Evolutionary conservation across 1,140 invertebrate genomes (phyloP).

Genomic region (Caenorhabditis inopinata): DNA sequence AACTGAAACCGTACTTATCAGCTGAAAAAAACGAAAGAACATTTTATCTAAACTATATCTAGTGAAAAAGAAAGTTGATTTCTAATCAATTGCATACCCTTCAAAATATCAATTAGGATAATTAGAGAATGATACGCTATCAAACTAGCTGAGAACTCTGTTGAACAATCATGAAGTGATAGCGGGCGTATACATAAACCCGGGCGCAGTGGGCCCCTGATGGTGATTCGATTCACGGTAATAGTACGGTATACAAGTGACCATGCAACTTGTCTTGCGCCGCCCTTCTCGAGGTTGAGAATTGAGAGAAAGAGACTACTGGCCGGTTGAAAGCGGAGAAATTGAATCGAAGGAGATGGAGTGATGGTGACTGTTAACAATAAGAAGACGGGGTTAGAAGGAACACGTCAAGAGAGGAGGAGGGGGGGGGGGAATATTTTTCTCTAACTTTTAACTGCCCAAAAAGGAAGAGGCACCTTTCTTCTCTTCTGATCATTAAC

Average conservation of each 20-base stretch:
- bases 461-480: neutral
- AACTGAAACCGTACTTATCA: no score
- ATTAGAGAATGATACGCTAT: neutral
- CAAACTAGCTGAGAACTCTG: neutral
- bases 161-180: neutral
- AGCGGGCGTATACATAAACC: neutral
- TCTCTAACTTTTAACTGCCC: neutral
- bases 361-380: conserved; percentile 21
- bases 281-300: conserved; percentile 26
- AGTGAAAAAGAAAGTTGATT: no score
- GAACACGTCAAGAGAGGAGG: neutral
- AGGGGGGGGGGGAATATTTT: neutral
- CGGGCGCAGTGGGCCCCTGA: neutral
- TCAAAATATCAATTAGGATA: no score
- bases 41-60: no score
- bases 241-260: conserved; percentile 10
- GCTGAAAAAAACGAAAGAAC: no score
- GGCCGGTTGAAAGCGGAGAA: neutral
- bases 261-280: conserved; percentile 7
- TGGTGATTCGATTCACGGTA: conserved; percentile 28
- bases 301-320: neutral
- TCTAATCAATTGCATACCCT: no score
- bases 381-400: conserved; percentile 1
- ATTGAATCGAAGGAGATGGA: neutral
- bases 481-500: conserved; percentile 3